Conservation (phyloP, 2,888 invertebrate species). For the Parnassius glacialis region DNA sequence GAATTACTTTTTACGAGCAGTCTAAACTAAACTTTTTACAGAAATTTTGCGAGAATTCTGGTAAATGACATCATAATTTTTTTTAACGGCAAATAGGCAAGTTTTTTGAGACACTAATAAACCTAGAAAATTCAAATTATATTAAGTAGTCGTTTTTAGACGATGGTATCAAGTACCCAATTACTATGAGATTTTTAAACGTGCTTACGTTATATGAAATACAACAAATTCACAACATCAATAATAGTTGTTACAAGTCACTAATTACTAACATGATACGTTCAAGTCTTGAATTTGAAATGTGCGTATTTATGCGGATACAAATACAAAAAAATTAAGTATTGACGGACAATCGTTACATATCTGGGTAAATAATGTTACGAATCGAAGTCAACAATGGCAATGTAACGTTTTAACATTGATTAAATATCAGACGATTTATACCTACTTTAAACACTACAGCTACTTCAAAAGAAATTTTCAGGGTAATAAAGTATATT, state of each 20-base stretch:
- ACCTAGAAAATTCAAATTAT: too few species aligned
- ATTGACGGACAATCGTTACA: background rate
- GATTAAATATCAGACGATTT: slow-evolving; percentile 7
- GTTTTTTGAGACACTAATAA: too few species aligned
- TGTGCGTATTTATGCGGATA: slow-evolving; percentile 60
- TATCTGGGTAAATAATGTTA: slow-evolving; percentile 2
- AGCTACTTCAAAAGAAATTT: slow-evolving; percentile 39
- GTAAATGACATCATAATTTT: too few species aligned
- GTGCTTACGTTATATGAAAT: slow-evolving; percentile 42
- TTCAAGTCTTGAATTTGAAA: slow-evolving; percentile 73
- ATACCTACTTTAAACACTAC: slow-evolving; percentile 18
- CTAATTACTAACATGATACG: slow-evolving; percentile 59
- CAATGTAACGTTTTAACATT: background rate
- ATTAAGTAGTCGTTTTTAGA: too few species aligned
- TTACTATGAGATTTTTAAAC: slow-evolving; percentile 24
- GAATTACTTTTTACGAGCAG: too few species aligned
- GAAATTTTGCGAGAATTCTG: too few species aligned
- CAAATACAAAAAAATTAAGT: slow-evolving; percentile 34
- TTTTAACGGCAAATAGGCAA: too few species aligned
- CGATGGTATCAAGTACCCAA: too few species aligned
- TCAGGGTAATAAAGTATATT: slow-evolving; percentile 35
- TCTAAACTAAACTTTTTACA: too few species aligned
- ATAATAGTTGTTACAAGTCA: slow-evolving; percentile 41
- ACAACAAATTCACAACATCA: slow-evolving; percentile 67
- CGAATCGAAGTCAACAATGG: background rate